These are phyloP conservation scores for Aphelenchoides fujianensis DNA, from an alignment of 1,140 invertebrate species.

Conservation along the genomic window DNA sequence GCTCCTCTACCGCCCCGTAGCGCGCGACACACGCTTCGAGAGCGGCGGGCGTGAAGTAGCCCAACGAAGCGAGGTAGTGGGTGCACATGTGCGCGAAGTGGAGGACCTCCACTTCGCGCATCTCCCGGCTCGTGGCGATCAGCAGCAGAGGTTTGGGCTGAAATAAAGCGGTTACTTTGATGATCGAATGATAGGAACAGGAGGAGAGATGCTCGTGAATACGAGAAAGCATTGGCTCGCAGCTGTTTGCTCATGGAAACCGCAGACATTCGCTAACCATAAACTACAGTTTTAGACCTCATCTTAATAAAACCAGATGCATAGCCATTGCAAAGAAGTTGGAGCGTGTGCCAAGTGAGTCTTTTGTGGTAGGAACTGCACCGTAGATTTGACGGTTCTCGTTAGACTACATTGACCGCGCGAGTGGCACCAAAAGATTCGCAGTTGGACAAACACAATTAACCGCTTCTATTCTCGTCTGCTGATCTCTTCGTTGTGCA, in stretches of 20 bases:
- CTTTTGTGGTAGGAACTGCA: too few relatives aligned
- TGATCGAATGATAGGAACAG: too few relatives aligned
- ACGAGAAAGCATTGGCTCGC: background rate
- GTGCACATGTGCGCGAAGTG: background rate
- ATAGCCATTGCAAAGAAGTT: background rate
- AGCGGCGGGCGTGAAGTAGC: background rate
- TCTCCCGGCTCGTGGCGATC: background rate
- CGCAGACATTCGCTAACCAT: background rate
- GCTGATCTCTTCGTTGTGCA: too few relatives aligned
- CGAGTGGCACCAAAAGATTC: too few relatives aligned
- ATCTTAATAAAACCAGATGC: background rate
- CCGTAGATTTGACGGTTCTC: too few relatives aligned
- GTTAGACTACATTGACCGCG: too few relatives aligned
- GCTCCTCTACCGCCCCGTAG: background rate
- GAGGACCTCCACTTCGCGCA: background rate
- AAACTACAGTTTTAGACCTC: too few relatives aligned
- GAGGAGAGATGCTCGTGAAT: background rate
- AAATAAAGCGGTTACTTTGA: too few relatives aligned
- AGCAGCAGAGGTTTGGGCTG: slow-evolving; percentile 5
- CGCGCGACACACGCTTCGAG: background rate
- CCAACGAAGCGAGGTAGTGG: background rate
- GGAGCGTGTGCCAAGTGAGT: background rate
- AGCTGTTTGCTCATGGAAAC: background rate
- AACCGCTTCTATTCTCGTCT: too few relatives aligned
- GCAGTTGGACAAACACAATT: too few relatives aligned